Percentiles rank a stretch among this genome's conserved stretches.
Conservation (phyloP, 1,140 invertebrate species). For the Zaprionus inermis region DNA sequence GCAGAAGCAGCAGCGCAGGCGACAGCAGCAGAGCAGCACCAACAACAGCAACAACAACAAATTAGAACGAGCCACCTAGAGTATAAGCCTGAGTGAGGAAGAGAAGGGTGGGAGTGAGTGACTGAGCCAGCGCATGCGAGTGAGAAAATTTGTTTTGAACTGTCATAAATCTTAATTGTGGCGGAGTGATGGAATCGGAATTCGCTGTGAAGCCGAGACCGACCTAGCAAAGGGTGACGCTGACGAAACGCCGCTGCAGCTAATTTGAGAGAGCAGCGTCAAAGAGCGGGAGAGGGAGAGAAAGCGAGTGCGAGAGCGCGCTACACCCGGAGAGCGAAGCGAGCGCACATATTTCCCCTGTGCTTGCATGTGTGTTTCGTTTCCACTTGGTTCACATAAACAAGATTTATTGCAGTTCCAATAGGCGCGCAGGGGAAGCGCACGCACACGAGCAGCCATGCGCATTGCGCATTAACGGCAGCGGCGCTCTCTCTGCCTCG, state of each 20-base stretch:
- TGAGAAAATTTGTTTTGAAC: constrained; percentile 79
- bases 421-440: constrained; percentile 65
- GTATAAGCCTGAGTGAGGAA: not conserved
- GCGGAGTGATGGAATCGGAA: constrained; percentile 78
- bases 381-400: constrained; percentile 65
- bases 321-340: not conserved
- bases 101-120: constrained; percentile 16
- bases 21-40: constrained; percentile 26
- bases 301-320: not conserved
- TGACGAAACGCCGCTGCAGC: constrained; percentile 26
- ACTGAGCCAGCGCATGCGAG: constrained; percentile 69
- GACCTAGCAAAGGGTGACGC: constrained; percentile 38
- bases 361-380: constrained; percentile 55
- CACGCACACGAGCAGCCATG: constrained; percentile 18
- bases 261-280: constrained; percentile 39
- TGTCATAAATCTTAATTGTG: constrained; percentile 82
- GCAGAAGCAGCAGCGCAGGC: constrained; percentile 28
- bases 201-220: constrained; percentile 35
- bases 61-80: constrained; percentile 62
- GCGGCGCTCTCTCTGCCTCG: constrained; percentile 25
- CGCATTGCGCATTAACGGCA: constrained; percentile 45
- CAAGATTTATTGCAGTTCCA: constrained; percentile 61
- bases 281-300: constrained; percentile 10
- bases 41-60: constrained; percentile 54
- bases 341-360: constrained; percentile 44